Evolutionary conservation across 2,888 invertebrate genomes (phyloP).

Genomic region (Aproaerema taeniolella): DNA sequence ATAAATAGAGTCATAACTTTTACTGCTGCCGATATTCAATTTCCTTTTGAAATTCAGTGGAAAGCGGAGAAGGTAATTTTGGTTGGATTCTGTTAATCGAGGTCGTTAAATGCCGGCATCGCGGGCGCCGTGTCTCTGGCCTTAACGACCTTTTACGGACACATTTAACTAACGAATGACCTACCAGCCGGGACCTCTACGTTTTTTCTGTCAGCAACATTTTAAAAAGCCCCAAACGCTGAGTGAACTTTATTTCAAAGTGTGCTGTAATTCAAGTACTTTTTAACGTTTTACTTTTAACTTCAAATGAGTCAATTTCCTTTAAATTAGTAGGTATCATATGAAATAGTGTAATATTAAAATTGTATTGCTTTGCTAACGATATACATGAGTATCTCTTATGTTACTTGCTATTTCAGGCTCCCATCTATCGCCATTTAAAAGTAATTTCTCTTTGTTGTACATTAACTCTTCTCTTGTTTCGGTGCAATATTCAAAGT

Average conservation of each 20-base stretch:
- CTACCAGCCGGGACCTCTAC: constrained; percentile 13
- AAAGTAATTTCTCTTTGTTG: constrained; percentile 98
- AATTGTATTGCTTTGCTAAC: constrained; percentile 24
- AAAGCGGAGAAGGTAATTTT: constrained; percentile 27
- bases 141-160: constrained; percentile 35
- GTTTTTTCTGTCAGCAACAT: background rate
- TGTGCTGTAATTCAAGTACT: too few species aligned
- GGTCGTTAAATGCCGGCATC: constrained; percentile 35
- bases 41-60: constrained; percentile 20
- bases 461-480: constrained; percentile 98
- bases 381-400: constrained; percentile 59
- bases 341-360: too few species aligned
- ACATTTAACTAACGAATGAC: constrained; percentile 31
- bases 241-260: too few species aligned
- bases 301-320: too few species aligned
- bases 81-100: constrained; percentile 37
- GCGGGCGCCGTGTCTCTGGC: constrained; percentile 28
- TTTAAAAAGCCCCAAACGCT: too few species aligned
- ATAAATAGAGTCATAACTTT: constrained; percentile 3
- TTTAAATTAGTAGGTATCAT: too few species aligned
- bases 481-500: constrained; percentile 98
- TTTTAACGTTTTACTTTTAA: too few species aligned
- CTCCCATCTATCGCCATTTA: constrained; percentile 99
- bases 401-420: constrained; percentile 97
- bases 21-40: background rate